These are phyloP conservation scores for Melanotaenia trifasciata DNA, from an alignment of 2,797 vertebrate species.

Conservation along the genomic window DNA sequence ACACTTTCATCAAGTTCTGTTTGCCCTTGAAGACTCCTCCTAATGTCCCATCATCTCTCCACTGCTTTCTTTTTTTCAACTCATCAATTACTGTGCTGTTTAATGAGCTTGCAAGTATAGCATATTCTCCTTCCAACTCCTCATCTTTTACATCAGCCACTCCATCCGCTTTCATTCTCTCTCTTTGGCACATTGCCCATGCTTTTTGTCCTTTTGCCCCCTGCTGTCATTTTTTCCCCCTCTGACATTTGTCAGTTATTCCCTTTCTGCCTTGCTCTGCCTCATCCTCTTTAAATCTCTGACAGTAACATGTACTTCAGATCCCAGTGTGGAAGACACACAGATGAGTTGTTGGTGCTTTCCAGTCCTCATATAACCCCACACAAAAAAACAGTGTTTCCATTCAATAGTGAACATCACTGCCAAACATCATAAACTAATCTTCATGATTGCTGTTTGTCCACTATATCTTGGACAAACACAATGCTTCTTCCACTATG, in stretches of 20 bases:
- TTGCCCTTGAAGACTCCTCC: slow-evolving; percentile 60
- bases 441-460: slow-evolving; percentile 8
- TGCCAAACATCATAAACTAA: not conserved
- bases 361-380: slow-evolving; percentile 6
- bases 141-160: slow-evolving; percentile 37
- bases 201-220: slow-evolving; percentile 49
- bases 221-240: slow-evolving; percentile 34
- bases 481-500: slow-evolving; percentile 8
- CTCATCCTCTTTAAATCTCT: slow-evolving; percentile 20
- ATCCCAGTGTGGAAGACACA: slow-evolving; percentile 1
- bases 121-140: slow-evolving; percentile 26
- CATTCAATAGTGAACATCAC: slow-evolving; percentile 3
- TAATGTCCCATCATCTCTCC: slow-evolving; percentile 27
- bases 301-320: slow-evolving; percentile 13
- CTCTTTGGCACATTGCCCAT: slow-evolving; percentile 37
- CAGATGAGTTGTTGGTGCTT: slow-evolving; percentile 1
- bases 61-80: slow-evolving; percentile 18
- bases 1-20: slow-evolving; percentile 60
- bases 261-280: slow-evolving; percentile 26
- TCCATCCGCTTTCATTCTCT: slow-evolving; percentile 7
- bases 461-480: not conserved
- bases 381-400: not conserved
- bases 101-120: slow-evolving; percentile 68
- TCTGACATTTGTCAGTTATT: slow-evolving; percentile 47
- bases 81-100: slow-evolving; percentile 57